phyloP scores from a whole-genome alignment of 2,113 vertebrate genomes.

The Chlorodrepanis virens region DNA sequence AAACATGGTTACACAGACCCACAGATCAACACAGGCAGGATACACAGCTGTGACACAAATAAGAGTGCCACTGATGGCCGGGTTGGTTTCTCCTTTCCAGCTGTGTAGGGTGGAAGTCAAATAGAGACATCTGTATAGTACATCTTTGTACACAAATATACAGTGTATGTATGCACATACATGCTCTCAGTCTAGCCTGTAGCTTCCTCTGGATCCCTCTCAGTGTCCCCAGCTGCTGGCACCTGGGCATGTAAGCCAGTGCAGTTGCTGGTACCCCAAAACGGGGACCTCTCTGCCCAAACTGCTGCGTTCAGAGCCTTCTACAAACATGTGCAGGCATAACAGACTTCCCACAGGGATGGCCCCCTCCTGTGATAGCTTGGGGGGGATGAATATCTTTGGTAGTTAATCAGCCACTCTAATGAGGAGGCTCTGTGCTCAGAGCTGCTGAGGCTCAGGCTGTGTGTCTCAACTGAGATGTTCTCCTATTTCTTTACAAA shows the following conservation, averaged over 20 bases:
- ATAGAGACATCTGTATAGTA: not conserved
- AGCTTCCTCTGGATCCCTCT: not conserved
- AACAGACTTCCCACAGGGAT: not conserved
- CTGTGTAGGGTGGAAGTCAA: not conserved
- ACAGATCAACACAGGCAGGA: accelerated
- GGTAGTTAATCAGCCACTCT: not conserved
- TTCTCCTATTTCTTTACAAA: not conserved
- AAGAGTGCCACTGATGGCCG: not conserved
- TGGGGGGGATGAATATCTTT: not conserved
- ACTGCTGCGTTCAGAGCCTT: not conserved
- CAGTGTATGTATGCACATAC: accelerated
- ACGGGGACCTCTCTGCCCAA: not conserved
- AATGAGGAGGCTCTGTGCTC: not conserved
- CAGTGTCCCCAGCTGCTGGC: not conserved
- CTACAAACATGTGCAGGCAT: not conserved
- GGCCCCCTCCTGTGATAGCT: not conserved
- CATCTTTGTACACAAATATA: not conserved
- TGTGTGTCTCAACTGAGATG: accelerated
- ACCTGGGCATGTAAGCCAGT: not conserved
- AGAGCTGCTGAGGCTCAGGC: not conserved
- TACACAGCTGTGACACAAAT: not conserved
- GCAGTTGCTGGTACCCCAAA: not conserved
- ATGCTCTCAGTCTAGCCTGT: not conserved
- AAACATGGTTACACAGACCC: not conserved
- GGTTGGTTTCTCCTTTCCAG: not conserved